Conservation (phyloP, 2,888 invertebrate species). For the Eurois occulta region DNA sequence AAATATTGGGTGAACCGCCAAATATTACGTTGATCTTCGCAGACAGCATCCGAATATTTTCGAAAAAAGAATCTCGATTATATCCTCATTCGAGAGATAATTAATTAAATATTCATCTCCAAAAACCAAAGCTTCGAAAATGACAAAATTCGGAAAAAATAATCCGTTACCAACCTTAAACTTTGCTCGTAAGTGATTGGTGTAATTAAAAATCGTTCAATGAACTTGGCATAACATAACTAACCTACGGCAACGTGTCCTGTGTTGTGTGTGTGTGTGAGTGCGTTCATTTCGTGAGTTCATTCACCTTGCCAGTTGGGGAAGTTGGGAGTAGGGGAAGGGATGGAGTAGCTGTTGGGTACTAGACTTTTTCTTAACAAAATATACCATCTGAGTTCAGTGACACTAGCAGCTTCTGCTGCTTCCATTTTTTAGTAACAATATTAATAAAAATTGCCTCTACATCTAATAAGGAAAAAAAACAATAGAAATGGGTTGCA, state of each 20-base stretch:
- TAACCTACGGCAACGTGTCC: slow-evolving; percentile 85
- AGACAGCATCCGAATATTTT: not conserved
- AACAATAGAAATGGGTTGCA: not conserved
- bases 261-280: slow-evolving; percentile 75
- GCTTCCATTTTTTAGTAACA: not conserved
- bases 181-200: slow-evolving; percentile 66
- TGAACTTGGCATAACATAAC: slow-evolving; percentile 78
- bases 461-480: not conserved
- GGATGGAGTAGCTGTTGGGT: slow-evolving; percentile 71
- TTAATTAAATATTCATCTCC: not conserved
- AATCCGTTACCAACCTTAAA: slow-evolving; percentile 59
- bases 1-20: not conserved
- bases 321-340: slow-evolving; percentile 83
- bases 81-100: not conserved
- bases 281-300: slow-evolving; percentile 89
- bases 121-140: slow-evolving; percentile 9
- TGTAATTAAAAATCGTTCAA: slow-evolving; percentile 74
- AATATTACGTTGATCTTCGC: not conserved
- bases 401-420: not conserved
- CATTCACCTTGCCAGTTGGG: slow-evolving; percentile 89
- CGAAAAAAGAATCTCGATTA: not conserved
- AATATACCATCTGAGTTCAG: not conserved
- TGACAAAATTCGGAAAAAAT: slow-evolving; percentile 7
- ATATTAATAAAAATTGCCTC: not conserved
- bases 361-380: not conserved